phyloP scores from a whole-genome alignment of 2,797 vertebrate species.

The Dendrocincla tyrannina region DNA sequence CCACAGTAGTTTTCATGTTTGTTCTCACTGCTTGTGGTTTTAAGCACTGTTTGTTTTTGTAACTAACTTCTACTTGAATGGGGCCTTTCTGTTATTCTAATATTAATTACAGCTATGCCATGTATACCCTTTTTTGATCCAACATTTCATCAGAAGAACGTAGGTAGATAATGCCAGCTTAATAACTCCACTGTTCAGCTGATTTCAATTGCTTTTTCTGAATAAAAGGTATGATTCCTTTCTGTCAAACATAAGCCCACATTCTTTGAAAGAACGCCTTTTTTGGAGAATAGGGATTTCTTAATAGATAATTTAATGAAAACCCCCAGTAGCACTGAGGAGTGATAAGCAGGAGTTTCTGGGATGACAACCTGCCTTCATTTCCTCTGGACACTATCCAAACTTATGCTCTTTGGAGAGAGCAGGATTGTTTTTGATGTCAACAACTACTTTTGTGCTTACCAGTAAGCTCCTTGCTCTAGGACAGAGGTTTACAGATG shows the following conservation, averaged over 20 bases:
- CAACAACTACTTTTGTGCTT: background rate
- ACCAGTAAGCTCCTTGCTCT: background rate
- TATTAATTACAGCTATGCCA: background rate
- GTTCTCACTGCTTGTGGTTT: background rate
- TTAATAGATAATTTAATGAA: background rate
- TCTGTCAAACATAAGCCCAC: background rate
- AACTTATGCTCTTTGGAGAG: background rate
- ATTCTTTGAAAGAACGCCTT: background rate
- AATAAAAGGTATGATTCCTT: background rate
- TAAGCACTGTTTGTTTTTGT: background rate
- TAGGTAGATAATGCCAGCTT: background rate
- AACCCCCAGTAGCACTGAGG: background rate
- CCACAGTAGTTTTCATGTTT: background rate
- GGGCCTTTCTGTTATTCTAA: background rate
- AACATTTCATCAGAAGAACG: background rate
- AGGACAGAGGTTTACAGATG: background rate
- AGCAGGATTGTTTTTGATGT: background rate
- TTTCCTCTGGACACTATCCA: background rate
- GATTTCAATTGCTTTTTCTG: background rate
- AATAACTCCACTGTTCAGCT: background rate
- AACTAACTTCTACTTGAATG: background rate
- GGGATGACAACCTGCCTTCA: background rate
- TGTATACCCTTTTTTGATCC: background rate
- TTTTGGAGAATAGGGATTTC: background rate
- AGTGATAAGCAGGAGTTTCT: background rate